These are phyloP conservation scores for Lycodopsis pacificus DNA, from an alignment of 2,797 vertebrate genomes.

Conservation along the genomic window DNA sequence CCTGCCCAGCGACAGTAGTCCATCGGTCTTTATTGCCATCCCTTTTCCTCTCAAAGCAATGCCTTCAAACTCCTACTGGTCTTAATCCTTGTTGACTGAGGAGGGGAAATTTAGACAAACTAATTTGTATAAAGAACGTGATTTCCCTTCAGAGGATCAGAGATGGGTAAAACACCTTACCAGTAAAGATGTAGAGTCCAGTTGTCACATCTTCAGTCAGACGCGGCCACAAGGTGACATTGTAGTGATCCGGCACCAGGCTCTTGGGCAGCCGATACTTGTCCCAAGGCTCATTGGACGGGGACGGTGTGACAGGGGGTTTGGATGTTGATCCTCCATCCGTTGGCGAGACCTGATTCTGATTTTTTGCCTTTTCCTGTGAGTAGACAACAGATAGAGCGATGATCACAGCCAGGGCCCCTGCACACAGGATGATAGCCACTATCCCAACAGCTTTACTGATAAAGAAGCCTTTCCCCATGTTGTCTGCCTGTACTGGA, in stretches of 20 bases:
- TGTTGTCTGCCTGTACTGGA: constrained; percentile 57
- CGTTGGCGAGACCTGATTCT: constrained; percentile 31
- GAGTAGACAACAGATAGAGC: constrained; percentile 89
- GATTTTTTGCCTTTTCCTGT: constrained; percentile 84
- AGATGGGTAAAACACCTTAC: constrained; percentile 52
- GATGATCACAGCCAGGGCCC: constrained; percentile 86
- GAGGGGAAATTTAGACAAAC: background rate
- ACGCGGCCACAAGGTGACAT: constrained; percentile 85
- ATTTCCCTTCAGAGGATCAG: background rate
- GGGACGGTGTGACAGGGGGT: constrained; percentile 52
- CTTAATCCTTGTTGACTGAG: background rate
- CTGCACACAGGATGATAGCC: constrained; percentile 76
- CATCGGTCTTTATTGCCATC: background rate
- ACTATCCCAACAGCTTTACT: constrained; percentile 83
- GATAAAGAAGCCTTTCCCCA: constrained; percentile 92
- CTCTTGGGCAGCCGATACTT: constrained; percentile 84
- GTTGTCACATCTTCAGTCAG: constrained; percentile 32
- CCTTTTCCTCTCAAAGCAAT: background rate
- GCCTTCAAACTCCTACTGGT: background rate
- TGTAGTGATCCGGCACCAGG: constrained; percentile 84
- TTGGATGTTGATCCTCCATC: constrained; percentile 30
- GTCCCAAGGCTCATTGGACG: constrained; percentile 85
- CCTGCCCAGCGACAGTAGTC: too few species aligned
- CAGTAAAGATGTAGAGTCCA: constrained; percentile 86
- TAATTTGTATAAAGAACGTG: background rate